These are phyloP conservation scores for Vollenhovia emeryi DNA, from an alignment of 1,140 invertebrate genomes.

Conservation along the genomic window DNA sequence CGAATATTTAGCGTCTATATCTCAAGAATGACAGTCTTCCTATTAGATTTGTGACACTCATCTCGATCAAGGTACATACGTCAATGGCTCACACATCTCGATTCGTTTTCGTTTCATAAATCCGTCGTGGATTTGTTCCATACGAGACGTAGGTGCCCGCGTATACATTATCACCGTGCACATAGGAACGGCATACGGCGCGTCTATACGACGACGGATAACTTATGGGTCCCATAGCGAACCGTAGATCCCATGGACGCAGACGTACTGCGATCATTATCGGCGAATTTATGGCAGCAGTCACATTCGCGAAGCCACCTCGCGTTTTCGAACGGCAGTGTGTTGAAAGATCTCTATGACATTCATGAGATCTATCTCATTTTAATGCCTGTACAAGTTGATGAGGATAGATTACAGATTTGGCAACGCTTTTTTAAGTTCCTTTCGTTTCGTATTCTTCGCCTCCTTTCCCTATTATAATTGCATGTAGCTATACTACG, in stretches of 20 bases:
- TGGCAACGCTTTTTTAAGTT: neutral
- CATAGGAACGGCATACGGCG: slow-evolving; percentile 34
- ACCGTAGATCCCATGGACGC: slow-evolving; percentile 82
- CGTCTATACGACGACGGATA: slow-evolving; percentile 79
- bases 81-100: slow-evolving; percentile 31
- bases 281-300: slow-evolving; percentile 81
- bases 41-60: neutral
- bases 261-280: slow-evolving; percentile 85
- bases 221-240: slow-evolving; percentile 83
- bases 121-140: slow-evolving; percentile 66
- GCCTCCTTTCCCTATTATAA: too few species aligned
- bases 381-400: neutral
- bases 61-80: slow-evolving; percentile 49
- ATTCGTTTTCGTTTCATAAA: slow-evolving; percentile 72
- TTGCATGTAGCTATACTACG: too few species aligned
- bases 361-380: slow-evolving; percentile 45
- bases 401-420: neutral
- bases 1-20: slow-evolving; percentile 6
- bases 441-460: neutral
- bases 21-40: neutral
- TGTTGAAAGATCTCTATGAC: slow-evolving; percentile 67
- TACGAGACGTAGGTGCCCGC: slow-evolving; percentile 25
- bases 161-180: slow-evolving; percentile 68
- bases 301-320: slow-evolving; percentile 43
- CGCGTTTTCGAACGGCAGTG: slow-evolving; percentile 52